A percentile compares a stretch with the other conserved stretches of the same genome.
These are phyloP conservation scores for Timema podura DNA, from an alignment of 2,888 invertebrate genomes.

Conservation along the genomic window DNA sequence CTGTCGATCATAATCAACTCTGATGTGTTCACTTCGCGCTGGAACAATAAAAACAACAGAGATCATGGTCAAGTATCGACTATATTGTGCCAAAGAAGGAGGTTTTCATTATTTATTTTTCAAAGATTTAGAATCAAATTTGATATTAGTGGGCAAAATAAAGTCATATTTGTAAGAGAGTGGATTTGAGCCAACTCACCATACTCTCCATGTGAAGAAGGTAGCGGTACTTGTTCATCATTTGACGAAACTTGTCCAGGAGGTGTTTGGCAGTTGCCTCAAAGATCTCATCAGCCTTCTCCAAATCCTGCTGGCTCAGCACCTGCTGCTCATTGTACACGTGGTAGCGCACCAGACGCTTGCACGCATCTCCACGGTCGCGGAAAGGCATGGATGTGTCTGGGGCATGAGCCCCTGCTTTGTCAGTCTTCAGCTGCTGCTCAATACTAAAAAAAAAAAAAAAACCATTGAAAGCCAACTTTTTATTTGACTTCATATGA, in stretches of 20 bases:
- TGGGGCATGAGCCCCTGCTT: slow-evolving; percentile 67
- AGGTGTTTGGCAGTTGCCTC: slow-evolving; percentile 60
- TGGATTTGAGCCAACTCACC: slow-evolving; percentile 47
- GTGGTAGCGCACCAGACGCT: slow-evolving; percentile 71
- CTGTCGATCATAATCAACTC: slow-evolving; percentile 74
- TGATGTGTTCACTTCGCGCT: slow-evolving; percentile 69
- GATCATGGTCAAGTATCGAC: not conserved
- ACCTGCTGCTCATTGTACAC: slow-evolving; percentile 65
- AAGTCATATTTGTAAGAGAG: too few relatives aligned
- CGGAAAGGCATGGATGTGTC: slow-evolving; percentile 69
- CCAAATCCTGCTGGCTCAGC: slow-evolving; percentile 57
- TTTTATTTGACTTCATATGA: not conserved
- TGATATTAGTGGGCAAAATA: too few relatives aligned
- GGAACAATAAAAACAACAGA: slow-evolving; percentile 37
- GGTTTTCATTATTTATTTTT: not conserved
- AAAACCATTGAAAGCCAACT: not conserved
- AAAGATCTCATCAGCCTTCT: slow-evolving; percentile 66
- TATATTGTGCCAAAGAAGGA: not conserved
- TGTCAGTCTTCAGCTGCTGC: slow-evolving; percentile 69
- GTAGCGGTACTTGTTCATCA: slow-evolving; percentile 70
- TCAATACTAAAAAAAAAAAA: slow-evolving; percentile 56
- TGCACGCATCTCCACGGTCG: slow-evolving; percentile 68
- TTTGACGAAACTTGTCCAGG: slow-evolving; percentile 62
- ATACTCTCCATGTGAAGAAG: slow-evolving; percentile 72
- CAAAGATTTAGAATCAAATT: too few relatives aligned